phyloP scores from a whole-genome alignment of 2,113 vertebrate genomes.

The Egretta garzetta region DNA sequence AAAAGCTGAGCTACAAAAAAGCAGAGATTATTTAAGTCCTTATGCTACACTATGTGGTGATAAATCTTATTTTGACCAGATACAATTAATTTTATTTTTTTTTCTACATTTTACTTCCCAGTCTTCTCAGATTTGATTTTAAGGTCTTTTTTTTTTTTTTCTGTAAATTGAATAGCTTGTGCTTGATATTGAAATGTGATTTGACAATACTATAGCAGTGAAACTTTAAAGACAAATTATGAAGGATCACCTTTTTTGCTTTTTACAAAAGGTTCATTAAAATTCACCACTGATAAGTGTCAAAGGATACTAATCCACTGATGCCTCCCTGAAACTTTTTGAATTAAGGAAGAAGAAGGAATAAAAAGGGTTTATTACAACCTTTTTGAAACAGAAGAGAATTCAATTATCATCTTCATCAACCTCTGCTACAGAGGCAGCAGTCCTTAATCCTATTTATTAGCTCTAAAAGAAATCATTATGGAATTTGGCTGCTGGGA shows the following conservation, averaged over 20 bases:
- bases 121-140: constrained; percentile 53
- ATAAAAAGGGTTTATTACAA: constrained; percentile 23
- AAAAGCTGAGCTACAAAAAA: neutral
- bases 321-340: neutral
- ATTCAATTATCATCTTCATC: neutral
- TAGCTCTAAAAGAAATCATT: neutral
- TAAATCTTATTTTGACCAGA: constrained; percentile 41
- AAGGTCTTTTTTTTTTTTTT: constrained; percentile 27
- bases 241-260: constrained; percentile 28
- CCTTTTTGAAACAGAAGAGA: constrained; percentile 15
- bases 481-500: neutral
- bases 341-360: neutral
- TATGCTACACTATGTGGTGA: neutral
- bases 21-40: neutral
- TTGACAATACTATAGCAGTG: neutral
- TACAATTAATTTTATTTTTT: constrained; percentile 52
- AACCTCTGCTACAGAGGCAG: neutral
- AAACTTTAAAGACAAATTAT: constrained; percentile 43
- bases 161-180: constrained; percentile 6
- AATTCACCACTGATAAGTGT: constrained; percentile 14
- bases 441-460: constrained; percentile 20
- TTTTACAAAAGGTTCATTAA: constrained; percentile 16
- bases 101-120: neutral
- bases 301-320: constrained; percentile 27
- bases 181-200: constrained; percentile 52